Evolutionary conservation across 2,113 vertebrate genomes (phyloP).

Genomic region (Perccottus glenii): DNA sequence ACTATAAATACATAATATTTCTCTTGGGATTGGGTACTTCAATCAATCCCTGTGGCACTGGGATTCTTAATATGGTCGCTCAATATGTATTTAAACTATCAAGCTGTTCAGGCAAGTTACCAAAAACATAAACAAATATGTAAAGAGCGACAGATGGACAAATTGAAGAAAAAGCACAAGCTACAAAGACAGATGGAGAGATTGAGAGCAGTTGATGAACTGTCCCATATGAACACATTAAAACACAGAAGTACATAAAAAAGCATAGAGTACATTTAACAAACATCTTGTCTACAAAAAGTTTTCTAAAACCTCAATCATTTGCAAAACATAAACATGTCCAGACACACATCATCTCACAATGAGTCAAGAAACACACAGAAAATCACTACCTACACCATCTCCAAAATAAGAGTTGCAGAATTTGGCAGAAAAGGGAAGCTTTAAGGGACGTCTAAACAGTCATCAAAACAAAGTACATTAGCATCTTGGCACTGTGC

Average conservation of each 20-base stretch:
- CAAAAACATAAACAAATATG: conserved; percentile 38
- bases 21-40: conserved; percentile 32
- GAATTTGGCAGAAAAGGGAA: conserved; percentile 35
- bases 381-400: conserved; percentile 16
- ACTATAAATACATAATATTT: not conserved
- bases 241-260: not conserved
- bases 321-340: conserved; percentile 9
- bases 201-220: conserved; percentile 8
- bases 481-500: conserved; percentile 36
- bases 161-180: conserved; percentile 21
- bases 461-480: conserved; percentile 56
- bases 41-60: conserved; percentile 27
- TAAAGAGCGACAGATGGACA: conserved; percentile 37
- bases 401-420: conserved; percentile 15
- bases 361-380: conserved; percentile 8
- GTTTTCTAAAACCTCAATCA: not conserved
- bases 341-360: conserved; percentile 28
- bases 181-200: conserved; percentile 22
- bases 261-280: not conserved
- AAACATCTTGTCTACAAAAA: not conserved
- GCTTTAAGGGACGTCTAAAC: conserved; percentile 42
- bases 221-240: not conserved
- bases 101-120: conserved; percentile 26
- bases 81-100: conserved; percentile 16
- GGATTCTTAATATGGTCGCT: conserved; percentile 25